These are phyloP conservation scores for Plodia interpunctella DNA, from an alignment of 1,140 invertebrate genomes.

Conservation along the genomic window DNA sequence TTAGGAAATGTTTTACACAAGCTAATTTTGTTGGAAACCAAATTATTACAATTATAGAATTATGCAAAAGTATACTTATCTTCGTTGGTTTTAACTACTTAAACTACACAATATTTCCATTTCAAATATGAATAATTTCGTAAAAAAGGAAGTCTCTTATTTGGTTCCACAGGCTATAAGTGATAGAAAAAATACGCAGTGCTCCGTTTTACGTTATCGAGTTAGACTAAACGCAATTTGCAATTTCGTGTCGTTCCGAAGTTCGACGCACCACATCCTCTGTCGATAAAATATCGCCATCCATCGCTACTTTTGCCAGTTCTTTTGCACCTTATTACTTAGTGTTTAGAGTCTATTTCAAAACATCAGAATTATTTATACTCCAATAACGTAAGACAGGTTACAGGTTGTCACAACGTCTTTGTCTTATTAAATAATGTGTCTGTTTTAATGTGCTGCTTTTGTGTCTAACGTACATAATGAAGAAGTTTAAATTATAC, in stretches of 20 bases:
- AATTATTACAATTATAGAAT: no score
- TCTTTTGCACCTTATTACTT: slow-evolving; percentile 4
- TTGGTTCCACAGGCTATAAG: neutral
- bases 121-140: slow-evolving; percentile 7
- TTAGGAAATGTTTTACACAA: no score
- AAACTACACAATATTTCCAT: slow-evolving; percentile 16
- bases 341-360: slow-evolving; percentile 4
- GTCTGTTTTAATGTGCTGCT: slow-evolving; percentile 7
- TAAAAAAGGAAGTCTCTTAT: slow-evolving; percentile 17
- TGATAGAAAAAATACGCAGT: slow-evolving; percentile 18
- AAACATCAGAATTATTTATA: neutral
- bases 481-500: slow-evolving; percentile 2
- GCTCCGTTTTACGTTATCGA: slow-evolving; percentile 41
- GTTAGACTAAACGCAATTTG: slow-evolving; percentile 49
- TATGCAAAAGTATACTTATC: no score
- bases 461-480: neutral
- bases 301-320: slow-evolving; percentile 8
- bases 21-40: no score
- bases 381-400: slow-evolving; percentile 20
- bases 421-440: slow-evolving; percentile 23
- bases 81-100: neutral
- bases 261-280: slow-evolving; percentile 34
- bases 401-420: slow-evolving; percentile 30
- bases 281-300: slow-evolving; percentile 33
- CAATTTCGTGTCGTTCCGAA: slow-evolving; percentile 40